Evolutionary conservation across 2,797 vertebrate genomes (phyloP).

Genomic region (Sebastes glaucus): DNA sequence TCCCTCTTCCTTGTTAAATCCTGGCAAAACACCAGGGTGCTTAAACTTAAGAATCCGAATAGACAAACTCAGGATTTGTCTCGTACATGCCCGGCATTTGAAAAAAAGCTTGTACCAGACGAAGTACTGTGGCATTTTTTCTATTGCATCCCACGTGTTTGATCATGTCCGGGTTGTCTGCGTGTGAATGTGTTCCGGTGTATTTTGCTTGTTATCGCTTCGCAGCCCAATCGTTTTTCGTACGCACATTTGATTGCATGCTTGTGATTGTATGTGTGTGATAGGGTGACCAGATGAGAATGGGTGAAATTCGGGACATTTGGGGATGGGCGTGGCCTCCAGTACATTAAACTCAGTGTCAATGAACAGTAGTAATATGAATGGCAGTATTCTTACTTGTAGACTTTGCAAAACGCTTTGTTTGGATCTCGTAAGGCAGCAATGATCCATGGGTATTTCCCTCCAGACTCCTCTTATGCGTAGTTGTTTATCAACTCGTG

Average conservation of each 20-base stretch:
- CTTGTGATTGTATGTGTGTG: slow-evolving; percentile 23
- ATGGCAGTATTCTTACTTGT: no score
- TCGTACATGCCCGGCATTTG: slow-evolving; percentile 50
- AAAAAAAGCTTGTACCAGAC: slow-evolving; percentile 12
- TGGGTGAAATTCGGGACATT: no score
- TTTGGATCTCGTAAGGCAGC: no score
- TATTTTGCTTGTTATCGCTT: slow-evolving; percentile 27
- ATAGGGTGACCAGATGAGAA: not conserved
- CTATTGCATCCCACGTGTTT: slow-evolving; percentile 17
- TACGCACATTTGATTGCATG: slow-evolving; percentile 43
- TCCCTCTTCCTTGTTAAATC: slow-evolving; percentile 7
- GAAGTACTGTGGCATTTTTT: slow-evolving; percentile 19
- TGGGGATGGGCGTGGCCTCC: no score
- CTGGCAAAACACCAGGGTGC: not conserved
- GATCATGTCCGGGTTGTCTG: slow-evolving; percentile 21
- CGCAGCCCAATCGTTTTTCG: not conserved
- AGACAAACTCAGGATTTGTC: slow-evolving; percentile 12
- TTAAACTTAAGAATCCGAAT: not conserved
- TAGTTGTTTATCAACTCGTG: no score
- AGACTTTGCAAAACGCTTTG: no score
- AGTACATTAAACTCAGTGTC: no score
- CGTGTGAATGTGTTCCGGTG: not conserved
- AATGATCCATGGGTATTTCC: no score
- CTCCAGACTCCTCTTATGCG: no score
- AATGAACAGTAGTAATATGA: no score